Evolutionary conservation across 2,888 invertebrate genomes (phyloP), one percentile per base, ranked within the genome.

Genomic region (Agrotis clavis): DNA sequence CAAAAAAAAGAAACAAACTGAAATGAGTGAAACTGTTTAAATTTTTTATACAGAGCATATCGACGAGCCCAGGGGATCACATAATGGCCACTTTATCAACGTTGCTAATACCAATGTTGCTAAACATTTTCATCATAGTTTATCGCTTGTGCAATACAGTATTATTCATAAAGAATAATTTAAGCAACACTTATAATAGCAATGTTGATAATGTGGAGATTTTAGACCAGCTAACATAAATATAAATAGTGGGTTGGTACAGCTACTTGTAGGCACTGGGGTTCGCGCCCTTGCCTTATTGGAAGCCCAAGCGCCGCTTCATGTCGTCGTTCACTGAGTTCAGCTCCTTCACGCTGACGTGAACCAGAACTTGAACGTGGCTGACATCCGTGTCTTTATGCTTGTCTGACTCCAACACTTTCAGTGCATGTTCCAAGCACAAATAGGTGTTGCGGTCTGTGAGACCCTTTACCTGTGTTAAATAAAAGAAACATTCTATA

Each of bases 351-450:
- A 61, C 59, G 11, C 66, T 56, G 13, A 78, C 61, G 11, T 67
- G 67, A 4, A 72, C 59, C 2, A 56, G 6, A 13, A 78, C 60
- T 21, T 67, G 21, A 0, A 77, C 14, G 2, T 50, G 21, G 6
- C 6, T 0, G 3, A 59, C 11, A 0, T 72, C 6, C 0, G 1
- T 11, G 3, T 67, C 50, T 11, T 16, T 64, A 13, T 68, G 30
- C 18, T 54, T 53, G 2, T 53, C 48, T 0, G 60, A 25, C 13
- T 76, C 59, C 1, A 80, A 71, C 2, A 91, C 50, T 0, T 82
- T 81, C 0, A 90, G 61, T 0, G 91, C 92, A 68, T 93, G 92
- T 41, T 85, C 81, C 7, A 91, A 77, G 70, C 93, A 93, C 16
- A 91, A 47, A 0, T 85, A 66, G 0, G 85, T 81, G 6, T 82